Evolutionary conservation across 2,113 vertebrate genomes (phyloP).

Genomic region (Chaetura pelagica): DNA sequence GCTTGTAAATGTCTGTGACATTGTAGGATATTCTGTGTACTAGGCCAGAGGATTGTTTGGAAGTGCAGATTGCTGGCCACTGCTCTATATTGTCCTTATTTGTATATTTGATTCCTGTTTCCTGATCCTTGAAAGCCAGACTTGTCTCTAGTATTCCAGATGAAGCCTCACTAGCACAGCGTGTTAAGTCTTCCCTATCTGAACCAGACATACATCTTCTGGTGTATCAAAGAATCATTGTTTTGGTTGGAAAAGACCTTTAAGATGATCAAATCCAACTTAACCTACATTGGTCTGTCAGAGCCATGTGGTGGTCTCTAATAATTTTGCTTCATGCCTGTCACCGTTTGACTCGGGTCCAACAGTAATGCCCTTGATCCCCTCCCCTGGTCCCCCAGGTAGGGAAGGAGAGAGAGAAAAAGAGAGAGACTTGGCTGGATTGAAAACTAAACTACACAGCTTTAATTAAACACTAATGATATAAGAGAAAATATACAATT

Average conservation of each 20-base stretch:
- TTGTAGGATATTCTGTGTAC: accelerated
- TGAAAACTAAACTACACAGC: no score
- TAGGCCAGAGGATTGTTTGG: accelerated
- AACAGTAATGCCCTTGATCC: no score
- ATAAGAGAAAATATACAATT: no score
- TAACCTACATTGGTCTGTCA: not conserved
- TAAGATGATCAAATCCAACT: no score
- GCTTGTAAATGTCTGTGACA: not conserved
- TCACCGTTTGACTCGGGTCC: no score
- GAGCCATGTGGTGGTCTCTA: not conserved
- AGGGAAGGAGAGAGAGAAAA: no score
- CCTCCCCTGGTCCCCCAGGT: no score
- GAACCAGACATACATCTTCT: not conserved
- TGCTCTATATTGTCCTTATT: not conserved
- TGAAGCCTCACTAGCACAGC: not conserved
- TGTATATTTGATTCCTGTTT: not conserved
- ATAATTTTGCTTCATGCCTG: not conserved
- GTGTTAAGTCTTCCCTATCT: not conserved
- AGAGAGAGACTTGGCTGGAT: no score
- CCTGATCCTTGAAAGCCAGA: not conserved
- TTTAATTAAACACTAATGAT: no score
- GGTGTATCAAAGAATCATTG: not conserved
- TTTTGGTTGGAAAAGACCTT: no score
- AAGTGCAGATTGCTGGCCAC: not conserved
- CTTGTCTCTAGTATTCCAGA: not conserved